phyloP scores from a whole-genome alignment of 1,140 invertebrate species.

The Polyergus mexicanus region DNA sequence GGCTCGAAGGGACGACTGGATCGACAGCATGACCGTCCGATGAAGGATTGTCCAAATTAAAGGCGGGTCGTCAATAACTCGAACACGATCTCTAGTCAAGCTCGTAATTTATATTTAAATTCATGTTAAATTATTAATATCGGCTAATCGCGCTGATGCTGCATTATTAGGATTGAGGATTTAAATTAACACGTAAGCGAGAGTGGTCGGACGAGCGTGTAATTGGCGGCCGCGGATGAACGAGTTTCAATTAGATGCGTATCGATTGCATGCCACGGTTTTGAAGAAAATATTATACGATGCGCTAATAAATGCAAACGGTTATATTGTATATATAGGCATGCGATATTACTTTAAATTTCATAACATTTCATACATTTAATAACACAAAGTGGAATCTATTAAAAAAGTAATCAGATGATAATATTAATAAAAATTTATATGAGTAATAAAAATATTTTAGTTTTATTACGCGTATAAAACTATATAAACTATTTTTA shows the following conservation, averaged over 20 bases:
- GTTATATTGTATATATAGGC: constrained; percentile 13
- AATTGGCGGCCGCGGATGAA: constrained; percentile 54
- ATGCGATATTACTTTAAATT: not conserved
- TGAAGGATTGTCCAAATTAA: constrained; percentile 53
- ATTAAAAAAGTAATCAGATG: not conserved
- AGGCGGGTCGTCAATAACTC: not conserved
- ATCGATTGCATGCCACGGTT: constrained; percentile 28
- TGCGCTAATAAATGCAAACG: constrained; percentile 35
- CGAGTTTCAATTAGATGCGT: constrained; percentile 41
- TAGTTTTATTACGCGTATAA: too few relatives aligned
- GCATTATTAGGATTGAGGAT: constrained; percentile 25
- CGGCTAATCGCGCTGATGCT: constrained; percentile 39
- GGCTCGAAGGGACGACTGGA: constrained; percentile 30
- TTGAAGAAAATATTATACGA: constrained; percentile 48
- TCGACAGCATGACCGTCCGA: constrained; percentile 36
- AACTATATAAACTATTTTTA: too few relatives aligned
- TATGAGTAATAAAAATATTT: not conserved
- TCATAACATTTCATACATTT: not conserved
- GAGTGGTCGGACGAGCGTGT: constrained; percentile 56
- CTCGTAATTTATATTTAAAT: constrained; percentile 55
- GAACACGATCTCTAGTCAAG: constrained; percentile 14
- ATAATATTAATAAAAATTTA: constrained; percentile 3
- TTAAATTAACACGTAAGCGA: constrained; percentile 51
- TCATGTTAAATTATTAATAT: constrained; percentile 54
- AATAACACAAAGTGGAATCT: not conserved